These are phyloP conservation scores for Eupithecia dodoneata DNA, from an alignment of 2,888 invertebrate species.

Conservation along the genomic window DNA sequence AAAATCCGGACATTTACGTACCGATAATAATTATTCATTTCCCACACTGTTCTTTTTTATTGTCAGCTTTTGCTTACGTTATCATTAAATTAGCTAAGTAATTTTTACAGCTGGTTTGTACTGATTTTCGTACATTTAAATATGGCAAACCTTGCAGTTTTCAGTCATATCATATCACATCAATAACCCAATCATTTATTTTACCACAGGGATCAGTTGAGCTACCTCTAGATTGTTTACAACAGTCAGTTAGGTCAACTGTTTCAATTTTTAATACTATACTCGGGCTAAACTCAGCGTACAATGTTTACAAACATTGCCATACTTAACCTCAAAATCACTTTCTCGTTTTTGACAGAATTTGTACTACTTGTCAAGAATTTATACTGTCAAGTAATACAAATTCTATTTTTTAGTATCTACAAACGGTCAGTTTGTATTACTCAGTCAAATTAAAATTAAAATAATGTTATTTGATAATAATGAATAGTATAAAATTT, in stretches of 20 bases:
- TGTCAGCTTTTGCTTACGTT: not conserved
- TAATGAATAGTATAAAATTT: no score
- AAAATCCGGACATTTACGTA: not conserved
- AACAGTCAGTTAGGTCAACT: not conserved
- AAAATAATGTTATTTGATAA: no score
- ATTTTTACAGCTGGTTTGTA: conserved; percentile 64
- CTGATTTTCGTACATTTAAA: conserved; percentile 62
- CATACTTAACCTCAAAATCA: not conserved
- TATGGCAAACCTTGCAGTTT: conserved; percentile 55
- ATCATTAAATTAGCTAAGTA: not conserved
- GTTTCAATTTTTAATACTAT: not conserved
- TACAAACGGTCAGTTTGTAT: no score
- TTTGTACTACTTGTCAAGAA: not conserved
- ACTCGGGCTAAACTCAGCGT: not conserved
- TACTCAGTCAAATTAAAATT: no score
- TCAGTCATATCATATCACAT: conserved; percentile 57
- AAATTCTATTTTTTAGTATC: no score
- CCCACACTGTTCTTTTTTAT: not conserved
- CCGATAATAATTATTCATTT: not conserved
- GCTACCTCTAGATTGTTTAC: not conserved
- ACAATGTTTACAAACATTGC: not conserved
- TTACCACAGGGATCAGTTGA: not conserved
- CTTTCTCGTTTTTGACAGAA: not conserved
- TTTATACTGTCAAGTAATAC: no score
- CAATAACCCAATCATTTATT: conserved; percentile 2